Conservation (phyloP, 2,888 invertebrate genomes). For the Digitonthophagus gazella region DNA sequence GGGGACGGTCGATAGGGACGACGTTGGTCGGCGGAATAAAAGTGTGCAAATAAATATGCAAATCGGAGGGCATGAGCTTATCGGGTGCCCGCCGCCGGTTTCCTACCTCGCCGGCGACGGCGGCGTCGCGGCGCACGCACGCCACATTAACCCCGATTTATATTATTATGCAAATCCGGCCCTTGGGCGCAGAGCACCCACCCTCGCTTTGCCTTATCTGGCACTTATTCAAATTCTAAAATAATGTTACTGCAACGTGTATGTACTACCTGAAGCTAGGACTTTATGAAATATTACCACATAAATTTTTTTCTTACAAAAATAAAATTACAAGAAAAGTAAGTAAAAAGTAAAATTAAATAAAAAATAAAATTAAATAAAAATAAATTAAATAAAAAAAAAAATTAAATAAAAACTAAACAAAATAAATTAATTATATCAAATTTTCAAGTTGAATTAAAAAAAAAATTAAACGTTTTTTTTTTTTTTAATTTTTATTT, state of each 20-base stretch:
- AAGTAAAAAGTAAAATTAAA: too few species aligned
- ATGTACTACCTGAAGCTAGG: too few species aligned
- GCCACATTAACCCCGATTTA: slow-evolving; percentile 54
- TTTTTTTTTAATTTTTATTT: too few species aligned
- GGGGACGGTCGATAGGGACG: not conserved
- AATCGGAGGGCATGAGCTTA: slow-evolving; percentile 46
- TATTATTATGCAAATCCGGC: slow-evolving; percentile 52
- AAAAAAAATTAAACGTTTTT: too few species aligned
- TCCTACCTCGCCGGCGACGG: slow-evolving; percentile 43
- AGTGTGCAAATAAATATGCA: slow-evolving; percentile 41
- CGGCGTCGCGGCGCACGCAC: slow-evolving; percentile 40
- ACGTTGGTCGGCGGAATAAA: slow-evolving; percentile 28
- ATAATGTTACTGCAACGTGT: slow-evolving; percentile 49
- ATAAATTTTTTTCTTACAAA: slow-evolving; percentile 47
- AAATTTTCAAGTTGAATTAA: too few species aligned
- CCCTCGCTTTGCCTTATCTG: slow-evolving; percentile 41
- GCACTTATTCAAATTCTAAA: slow-evolving; percentile 51
- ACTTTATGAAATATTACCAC: slow-evolving; percentile 51
- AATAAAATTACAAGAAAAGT: slow-evolving; percentile 25
- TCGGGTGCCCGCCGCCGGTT: slow-evolving; percentile 43
- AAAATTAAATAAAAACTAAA: too few species aligned
- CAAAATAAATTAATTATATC: too few species aligned
- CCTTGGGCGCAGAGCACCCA: not conserved
- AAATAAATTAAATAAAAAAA: too few species aligned
- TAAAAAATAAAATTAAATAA: too few species aligned